phyloP scores from a whole-genome alignment of 2,888 invertebrate species.

The Camptogramma bilineatum region DNA sequence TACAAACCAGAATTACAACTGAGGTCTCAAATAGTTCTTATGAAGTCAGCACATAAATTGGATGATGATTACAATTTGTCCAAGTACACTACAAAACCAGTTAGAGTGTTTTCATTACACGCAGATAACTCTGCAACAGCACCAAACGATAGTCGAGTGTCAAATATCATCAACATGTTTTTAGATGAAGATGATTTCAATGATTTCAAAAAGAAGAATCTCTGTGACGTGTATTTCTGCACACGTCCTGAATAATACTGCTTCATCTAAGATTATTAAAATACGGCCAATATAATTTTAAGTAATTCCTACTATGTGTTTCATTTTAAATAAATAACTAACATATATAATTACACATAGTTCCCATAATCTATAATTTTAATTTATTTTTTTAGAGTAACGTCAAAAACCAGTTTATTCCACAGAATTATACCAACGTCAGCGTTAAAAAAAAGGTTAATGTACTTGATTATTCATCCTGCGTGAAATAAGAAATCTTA shows the following conservation, averaged over 20 bases:
- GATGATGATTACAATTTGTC: conserved; percentile 60
- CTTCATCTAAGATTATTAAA: background rate
- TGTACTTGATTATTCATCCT: too few relatives aligned
- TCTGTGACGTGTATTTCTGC: conserved; percentile 10
- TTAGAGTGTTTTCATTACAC: conserved; percentile 50
- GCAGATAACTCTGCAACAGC: conserved; percentile 52
- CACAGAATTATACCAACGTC: too few relatives aligned
- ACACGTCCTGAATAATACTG: background rate
- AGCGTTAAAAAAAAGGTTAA: too few relatives aligned
- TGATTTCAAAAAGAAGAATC: conserved; percentile 24
- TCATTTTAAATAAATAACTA: background rate
- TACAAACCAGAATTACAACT: conserved; percentile 56
- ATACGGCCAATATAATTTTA: background rate
- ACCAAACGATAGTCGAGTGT: conserved; percentile 53
- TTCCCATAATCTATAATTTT: too few relatives aligned
- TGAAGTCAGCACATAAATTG: conserved; percentile 47
- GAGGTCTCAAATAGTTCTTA: conserved; percentile 59
- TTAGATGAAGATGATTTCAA: conserved; percentile 50
- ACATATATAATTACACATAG: too few relatives aligned
- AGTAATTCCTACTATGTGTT: background rate
- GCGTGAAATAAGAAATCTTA: too few relatives aligned
- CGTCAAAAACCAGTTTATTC: too few relatives aligned
- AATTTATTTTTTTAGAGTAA: too few relatives aligned
- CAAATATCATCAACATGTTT: conserved; percentile 59
- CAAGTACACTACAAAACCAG: conserved; percentile 54